These are phyloP conservation scores for Actinopyga echinites DNA, from an alignment of 53 echinoderm and acorn worm species.

Conservation along the genomic window DNA sequence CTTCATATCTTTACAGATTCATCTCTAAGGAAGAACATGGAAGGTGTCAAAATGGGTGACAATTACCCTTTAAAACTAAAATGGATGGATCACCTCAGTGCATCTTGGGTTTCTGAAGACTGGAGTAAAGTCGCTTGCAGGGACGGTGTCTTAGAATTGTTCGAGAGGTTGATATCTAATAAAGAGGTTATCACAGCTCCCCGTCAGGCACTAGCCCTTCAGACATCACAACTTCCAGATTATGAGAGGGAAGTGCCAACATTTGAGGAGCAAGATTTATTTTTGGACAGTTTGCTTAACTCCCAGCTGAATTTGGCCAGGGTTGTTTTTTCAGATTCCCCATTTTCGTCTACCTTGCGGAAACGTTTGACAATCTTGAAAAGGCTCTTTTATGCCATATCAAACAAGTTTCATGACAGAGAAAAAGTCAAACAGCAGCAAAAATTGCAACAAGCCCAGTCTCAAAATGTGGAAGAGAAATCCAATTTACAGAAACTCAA, in stretches of 20 bases:
- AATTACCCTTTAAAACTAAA: slow-evolving; percentile 84
- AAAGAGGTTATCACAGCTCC: slow-evolving; percentile 85
- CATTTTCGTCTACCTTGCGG: slow-evolving; percentile 76
- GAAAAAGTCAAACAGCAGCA: slow-evolving; percentile 97
- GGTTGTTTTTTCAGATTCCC: slow-evolving; percentile 83
- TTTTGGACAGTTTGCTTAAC: slow-evolving; percentile 74
- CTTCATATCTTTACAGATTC: too few relatives aligned
- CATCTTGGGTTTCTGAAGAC: slow-evolving; percentile 93
- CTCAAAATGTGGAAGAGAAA: slow-evolving; percentile 78
- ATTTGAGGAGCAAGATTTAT: slow-evolving; percentile 91
- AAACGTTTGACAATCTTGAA: slow-evolving; percentile 83
- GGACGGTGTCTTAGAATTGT: slow-evolving; percentile 81
- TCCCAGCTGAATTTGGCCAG: slow-evolving; percentile 87
- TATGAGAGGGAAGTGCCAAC: slow-evolving; percentile 88
- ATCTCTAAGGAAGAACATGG: too few relatives aligned
- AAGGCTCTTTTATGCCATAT: slow-evolving; percentile 87
- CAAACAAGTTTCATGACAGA: slow-evolving; percentile 95
- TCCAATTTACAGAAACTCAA: slow-evolving; percentile 60
- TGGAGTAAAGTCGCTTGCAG: slow-evolving; percentile 84
- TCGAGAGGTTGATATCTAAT: slow-evolving; percentile 77
- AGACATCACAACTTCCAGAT: slow-evolving; percentile 94
- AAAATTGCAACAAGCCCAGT: slow-evolving; percentile 80
- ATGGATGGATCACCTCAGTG: slow-evolving; percentile 98
- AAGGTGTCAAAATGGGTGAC: slow-evolving; percentile 55
- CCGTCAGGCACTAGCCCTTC: slow-evolving; percentile 82